phyloP scores from a whole-genome alignment of 2,113 vertebrate genomes.

The Toxotes chatareus region DNA sequence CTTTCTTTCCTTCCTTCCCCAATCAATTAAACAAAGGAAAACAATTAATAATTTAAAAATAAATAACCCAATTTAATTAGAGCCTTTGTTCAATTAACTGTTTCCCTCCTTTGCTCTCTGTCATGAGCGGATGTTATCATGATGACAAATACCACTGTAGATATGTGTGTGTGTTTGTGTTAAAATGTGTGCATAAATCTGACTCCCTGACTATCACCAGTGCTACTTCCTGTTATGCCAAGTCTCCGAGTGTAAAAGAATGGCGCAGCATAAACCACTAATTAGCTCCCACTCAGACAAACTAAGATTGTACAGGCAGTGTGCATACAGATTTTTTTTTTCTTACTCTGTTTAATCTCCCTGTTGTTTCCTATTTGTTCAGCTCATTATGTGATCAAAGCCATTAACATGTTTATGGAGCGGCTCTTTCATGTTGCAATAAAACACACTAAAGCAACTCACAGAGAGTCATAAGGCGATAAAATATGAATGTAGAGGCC shows the following conservation, averaged over 20 bases:
- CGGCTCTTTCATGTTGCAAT: conserved; percentile 74
- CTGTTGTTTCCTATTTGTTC: conserved; percentile 80
- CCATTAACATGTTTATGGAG: conserved; percentile 79
- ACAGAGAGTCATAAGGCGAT: conserved; percentile 61
- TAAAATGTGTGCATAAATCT: conserved; percentile 7
- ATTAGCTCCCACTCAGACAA: conserved; percentile 74
- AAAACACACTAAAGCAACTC: conserved; percentile 66
- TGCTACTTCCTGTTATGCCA: conserved; percentile 57
- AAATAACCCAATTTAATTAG: conserved; percentile 61
- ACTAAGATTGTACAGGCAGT: conserved; percentile 53
- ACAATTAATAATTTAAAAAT: conserved; percentile 51
- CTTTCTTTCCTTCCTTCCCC: conserved; percentile 9
- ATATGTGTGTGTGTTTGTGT: conserved; percentile 12
- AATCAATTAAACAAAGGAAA: conserved; percentile 58
- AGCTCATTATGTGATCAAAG: conserved; percentile 81
- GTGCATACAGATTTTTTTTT: conserved; percentile 25
- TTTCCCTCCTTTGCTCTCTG: conserved; percentile 38
- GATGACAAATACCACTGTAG: conserved; percentile 31
- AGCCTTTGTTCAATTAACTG: conserved; percentile 58
- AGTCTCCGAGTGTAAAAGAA: conserved; percentile 55
- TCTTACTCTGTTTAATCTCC: conserved; percentile 69
- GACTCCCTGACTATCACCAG: conserved; percentile 36
- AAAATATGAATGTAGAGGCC: conserved; percentile 66
- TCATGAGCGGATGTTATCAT: conserved; percentile 40
- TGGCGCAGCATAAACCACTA: conserved; percentile 65